These are phyloP conservation scores for Pantherophis guttatus DNA, from an alignment of 2,113 vertebrate species.

Conservation along the genomic window DNA sequence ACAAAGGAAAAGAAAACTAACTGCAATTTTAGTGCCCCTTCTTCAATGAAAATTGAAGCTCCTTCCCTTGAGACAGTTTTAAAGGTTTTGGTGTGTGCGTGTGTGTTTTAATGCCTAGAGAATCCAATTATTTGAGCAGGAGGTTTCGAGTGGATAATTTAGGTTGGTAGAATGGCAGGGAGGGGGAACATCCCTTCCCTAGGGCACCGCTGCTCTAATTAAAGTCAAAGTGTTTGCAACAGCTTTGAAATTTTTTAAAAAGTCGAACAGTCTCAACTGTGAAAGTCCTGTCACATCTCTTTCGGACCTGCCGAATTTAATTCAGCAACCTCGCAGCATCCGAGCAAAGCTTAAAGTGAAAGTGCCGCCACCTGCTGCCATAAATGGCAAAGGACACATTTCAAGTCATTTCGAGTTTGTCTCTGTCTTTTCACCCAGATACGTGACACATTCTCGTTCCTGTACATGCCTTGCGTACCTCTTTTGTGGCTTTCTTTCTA, in stretches of 20 bases:
- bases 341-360: background rate
- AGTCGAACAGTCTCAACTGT: background rate
- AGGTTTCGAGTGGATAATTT: background rate
- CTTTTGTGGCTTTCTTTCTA: background rate
- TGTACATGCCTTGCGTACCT: background rate
- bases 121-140: background rate
- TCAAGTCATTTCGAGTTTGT: background rate
- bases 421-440: background rate
- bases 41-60: background rate
- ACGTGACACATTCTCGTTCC: background rate
- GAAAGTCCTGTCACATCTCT: background rate
- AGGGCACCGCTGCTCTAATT: background rate
- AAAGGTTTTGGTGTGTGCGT: background rate
- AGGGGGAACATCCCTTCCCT: background rate
- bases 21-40: background rate
- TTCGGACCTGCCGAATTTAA: background rate
- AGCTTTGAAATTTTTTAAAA: background rate
- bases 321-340: background rate
- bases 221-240: background rate
- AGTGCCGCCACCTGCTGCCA: slow-evolving; percentile 18
- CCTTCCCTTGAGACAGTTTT: background rate
- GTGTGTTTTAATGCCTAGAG: background rate
- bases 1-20: background rate
- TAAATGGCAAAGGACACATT: background rate
- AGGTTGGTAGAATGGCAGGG: background rate